A percentile compares a stretch with the other conserved stretches of the same genome.
phyloP scores from a whole-genome alignment of 2,888 invertebrate genomes.

The Hydropsyche betteni region DNA sequence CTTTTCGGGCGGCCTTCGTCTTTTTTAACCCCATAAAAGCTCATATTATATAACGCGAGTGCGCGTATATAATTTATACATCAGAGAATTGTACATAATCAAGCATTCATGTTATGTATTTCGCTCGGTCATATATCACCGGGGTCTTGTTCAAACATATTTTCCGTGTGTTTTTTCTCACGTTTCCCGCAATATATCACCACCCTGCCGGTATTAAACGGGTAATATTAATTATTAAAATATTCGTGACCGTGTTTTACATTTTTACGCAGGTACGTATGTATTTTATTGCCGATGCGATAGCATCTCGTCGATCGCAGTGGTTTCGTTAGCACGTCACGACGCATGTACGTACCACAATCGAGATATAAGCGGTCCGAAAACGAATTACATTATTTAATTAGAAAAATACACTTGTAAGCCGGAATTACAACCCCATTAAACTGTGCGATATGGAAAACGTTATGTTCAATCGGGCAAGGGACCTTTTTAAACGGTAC shows the following conservation, averaged over 20 bases:
- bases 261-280: slow-evolving; percentile 1
- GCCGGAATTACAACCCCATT: slow-evolving; percentile 22
- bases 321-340: slow-evolving; percentile 29
- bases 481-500: not conserved
- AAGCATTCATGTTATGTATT: slow-evolving; percentile 20
- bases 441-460: slow-evolving; percentile 1
- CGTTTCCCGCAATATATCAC: slow-evolving; percentile 24
- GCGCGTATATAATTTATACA: slow-evolving; percentile 7
- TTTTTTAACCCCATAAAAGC: not conserved
- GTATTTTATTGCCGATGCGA: slow-evolving; percentile 24
- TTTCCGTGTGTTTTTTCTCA: slow-evolving; percentile 30
- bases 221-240: slow-evolving; percentile 26
- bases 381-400: slow-evolving; percentile 20
- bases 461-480: no score
- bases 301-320: slow-evolving; percentile 13
- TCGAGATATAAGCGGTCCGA: slow-evolving; percentile 10
- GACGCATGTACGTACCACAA: slow-evolving; percentile 6
- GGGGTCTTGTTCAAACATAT: slow-evolving; percentile 25
- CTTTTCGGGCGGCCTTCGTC: no score
- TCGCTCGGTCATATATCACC: slow-evolving; percentile 6
- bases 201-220: slow-evolving; percentile 1
- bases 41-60: not conserved
- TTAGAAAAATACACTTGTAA: slow-evolving; percentile 11
- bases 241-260: slow-evolving; percentile 27
- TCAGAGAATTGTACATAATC: slow-evolving; percentile 6